These are phyloP conservation scores for Triplophysa siluroides DNA, from an alignment of 2,113 vertebrate genomes.

Conservation along the genomic window DNA sequence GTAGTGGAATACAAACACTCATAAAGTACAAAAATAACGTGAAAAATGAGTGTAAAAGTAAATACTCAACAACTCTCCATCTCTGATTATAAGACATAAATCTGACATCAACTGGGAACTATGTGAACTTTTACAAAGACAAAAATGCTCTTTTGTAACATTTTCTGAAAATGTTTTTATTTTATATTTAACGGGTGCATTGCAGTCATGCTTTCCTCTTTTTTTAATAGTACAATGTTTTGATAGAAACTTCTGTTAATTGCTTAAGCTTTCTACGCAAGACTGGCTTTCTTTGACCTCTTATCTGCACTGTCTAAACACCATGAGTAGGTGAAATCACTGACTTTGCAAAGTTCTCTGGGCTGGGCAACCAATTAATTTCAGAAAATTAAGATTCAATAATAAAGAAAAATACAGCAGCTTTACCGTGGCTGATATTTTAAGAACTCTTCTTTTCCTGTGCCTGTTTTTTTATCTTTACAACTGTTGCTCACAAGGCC, in stretches of 20 bases:
- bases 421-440: neutral
- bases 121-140: neutral
- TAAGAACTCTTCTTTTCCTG: neutral
- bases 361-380: slow-evolving; percentile 10
- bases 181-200: slow-evolving; percentile 2
- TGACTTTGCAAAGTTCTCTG: neutral
- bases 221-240: neutral
- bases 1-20: too few species aligned
- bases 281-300: neutral
- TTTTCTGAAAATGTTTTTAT: neutral
- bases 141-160: neutral
- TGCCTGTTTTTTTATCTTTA: neutral
- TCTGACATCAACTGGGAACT: too few species aligned
- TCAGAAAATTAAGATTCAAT: neutral
- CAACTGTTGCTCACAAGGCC: neutral
- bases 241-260: slow-evolving; percentile 1
- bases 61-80: too few species aligned
- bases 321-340: neutral
- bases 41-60: too few species aligned
- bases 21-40: too few species aligned
- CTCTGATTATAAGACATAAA: too few species aligned
- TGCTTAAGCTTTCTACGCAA: slow-evolving; percentile 7
- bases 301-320: neutral
- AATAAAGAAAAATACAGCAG: neutral
- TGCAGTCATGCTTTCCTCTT: neutral